Conservation (phyloP, 2,888 invertebrate species). For the Synanthedon myopaeformis region DNA sequence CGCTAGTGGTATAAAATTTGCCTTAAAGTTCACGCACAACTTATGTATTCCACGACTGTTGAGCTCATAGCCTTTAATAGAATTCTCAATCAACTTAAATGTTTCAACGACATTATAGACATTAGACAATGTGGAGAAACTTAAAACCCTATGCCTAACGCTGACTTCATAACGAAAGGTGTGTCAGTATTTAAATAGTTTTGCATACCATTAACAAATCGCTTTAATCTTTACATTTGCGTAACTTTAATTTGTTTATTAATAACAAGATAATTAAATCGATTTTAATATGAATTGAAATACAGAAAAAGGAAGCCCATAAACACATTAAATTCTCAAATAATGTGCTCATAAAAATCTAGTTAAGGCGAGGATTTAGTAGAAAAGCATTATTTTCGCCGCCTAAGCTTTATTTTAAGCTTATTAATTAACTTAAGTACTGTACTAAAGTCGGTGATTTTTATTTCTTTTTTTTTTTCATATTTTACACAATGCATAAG, state of each 20-base stretch:
- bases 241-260: not conserved
- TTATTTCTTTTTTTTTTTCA: too few species aligned
- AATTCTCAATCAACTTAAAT: slow-evolving; percentile 50
- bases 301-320: too few species aligned
- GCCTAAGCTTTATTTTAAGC: too few species aligned
- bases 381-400: too few species aligned
- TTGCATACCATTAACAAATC: not conserved
- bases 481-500: too few species aligned
- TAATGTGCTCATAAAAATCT: too few species aligned
- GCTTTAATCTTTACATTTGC: not conserved
- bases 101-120: slow-evolving; percentile 37
- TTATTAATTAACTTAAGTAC: too few species aligned
- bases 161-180: slow-evolving; percentile 60
- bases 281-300: too few species aligned
- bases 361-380: too few species aligned
- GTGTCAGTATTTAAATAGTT: slow-evolving; percentile 42
- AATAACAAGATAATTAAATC: too few species aligned
- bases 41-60: slow-evolving; percentile 65
- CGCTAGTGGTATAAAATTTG: slow-evolving; percentile 27
- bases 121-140: slow-evolving; percentile 32
- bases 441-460: too few species aligned
- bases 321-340: too few species aligned
- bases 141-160: slow-evolving; percentile 31
- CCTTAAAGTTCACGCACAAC: slow-evolving; percentile 54
- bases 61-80: slow-evolving; percentile 65